These are phyloP conservation scores for Prochilodus magdalenae DNA, from an alignment of 2,113 vertebrate species.

Conservation along the genomic window DNA sequence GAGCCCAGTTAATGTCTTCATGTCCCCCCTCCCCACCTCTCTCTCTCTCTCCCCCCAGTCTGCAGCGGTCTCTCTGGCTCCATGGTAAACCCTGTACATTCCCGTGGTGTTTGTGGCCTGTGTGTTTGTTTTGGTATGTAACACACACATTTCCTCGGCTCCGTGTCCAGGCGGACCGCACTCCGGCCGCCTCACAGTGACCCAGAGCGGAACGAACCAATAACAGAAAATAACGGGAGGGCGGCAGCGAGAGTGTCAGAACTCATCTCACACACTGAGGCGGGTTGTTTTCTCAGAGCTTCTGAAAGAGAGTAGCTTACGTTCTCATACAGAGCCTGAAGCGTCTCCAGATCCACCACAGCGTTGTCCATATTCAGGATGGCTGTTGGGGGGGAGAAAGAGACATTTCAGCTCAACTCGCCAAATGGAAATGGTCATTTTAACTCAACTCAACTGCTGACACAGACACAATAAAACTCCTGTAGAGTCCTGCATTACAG, in stretches of 20 bases:
- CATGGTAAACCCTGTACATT: constrained; percentile 81
- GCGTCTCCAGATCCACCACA: constrained; percentile 95
- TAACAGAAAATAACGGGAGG: not conserved
- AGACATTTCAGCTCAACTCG: not conserved
- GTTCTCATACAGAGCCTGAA: constrained; percentile 97
- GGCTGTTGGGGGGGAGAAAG: constrained; percentile 75
- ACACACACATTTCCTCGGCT: constrained; percentile 82
- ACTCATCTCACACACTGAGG: not conserved
- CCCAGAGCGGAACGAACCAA: constrained; percentile 13
- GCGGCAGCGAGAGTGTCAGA: not conserved
- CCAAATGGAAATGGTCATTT: too few species aligned
- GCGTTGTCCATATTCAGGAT: constrained; percentile 96
- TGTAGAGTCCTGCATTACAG: too few species aligned
- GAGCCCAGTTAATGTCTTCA: not conserved
- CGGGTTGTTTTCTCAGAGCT: not conserved
- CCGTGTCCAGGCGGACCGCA: constrained; percentile 65
- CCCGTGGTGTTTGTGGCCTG: constrained; percentile 74
- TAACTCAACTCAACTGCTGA: too few species aligned
- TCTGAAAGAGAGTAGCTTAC: constrained; percentile 80
- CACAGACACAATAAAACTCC: too few species aligned
- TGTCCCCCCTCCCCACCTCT: constrained; percentile 1
- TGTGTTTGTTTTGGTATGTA: constrained; percentile 84
- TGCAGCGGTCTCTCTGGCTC: constrained; percentile 70
- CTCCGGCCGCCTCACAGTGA: constrained; percentile 43
- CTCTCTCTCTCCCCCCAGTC: constrained; percentile 36